These are phyloP conservation scores for Australoheros facetus DNA, from an alignment of 2,797 vertebrate species.

Conservation along the genomic window DNA sequence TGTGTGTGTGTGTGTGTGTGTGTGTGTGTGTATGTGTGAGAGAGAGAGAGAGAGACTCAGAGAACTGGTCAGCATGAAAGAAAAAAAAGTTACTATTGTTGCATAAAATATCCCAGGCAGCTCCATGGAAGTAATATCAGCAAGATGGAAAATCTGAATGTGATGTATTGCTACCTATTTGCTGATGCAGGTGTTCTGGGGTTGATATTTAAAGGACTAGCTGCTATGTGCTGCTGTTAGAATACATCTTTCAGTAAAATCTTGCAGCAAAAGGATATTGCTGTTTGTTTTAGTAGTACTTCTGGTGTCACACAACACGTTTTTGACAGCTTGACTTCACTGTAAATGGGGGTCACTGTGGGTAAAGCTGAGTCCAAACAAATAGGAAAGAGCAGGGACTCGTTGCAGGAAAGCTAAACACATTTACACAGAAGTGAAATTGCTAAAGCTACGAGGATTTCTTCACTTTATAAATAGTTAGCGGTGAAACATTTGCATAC, in stretches of 20 bases:
- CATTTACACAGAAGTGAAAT: not conserved
- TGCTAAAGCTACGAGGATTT: conserved; percentile 2
- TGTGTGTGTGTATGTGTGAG: too few relatives aligned
- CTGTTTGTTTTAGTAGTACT: not conserved
- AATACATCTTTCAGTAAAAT: conserved; percentile 32
- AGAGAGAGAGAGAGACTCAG: not conserved
- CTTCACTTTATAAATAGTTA: conserved; percentile 30
- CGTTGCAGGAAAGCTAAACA: not conserved
- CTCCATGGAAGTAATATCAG: conserved; percentile 26
- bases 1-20: too few relatives aligned
- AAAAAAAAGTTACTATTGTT: conserved; percentile 13
- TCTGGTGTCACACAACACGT: conserved; percentile 3
- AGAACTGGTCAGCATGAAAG: conserved; percentile 2
- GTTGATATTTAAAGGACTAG: conserved; percentile 58
- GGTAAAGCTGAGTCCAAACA: not conserved
- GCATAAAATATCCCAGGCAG: conserved; percentile 22
- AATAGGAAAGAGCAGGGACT: not conserved
- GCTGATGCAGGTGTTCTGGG: conserved; percentile 62
- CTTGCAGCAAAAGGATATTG: not conserved
- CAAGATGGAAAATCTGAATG: conserved; percentile 30
- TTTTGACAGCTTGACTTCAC: conserved; percentile 12
- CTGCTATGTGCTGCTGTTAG: conserved; percentile 23
- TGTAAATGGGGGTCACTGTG: conserved; percentile 10
- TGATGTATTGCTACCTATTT: conserved; percentile 61
- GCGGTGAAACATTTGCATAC: conserved; percentile 43